Evolutionary conservation across 2,888 invertebrate species (phyloP).

Genomic region (Ommatoiulus sabulosus): DNA sequence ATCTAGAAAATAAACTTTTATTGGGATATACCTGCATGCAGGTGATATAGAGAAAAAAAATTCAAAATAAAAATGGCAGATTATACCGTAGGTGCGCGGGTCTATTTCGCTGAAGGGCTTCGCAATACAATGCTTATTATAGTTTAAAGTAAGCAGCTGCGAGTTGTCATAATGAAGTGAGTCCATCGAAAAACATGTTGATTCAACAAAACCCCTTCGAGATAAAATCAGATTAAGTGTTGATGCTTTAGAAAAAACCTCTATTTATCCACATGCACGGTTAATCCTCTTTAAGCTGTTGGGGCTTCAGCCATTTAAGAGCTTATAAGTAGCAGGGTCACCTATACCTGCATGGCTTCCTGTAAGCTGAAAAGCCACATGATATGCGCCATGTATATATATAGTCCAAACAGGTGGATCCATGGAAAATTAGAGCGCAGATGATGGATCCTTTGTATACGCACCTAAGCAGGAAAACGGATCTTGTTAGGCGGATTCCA

Average conservation of each 20-base stretch:
- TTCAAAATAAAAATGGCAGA: constrained; percentile 18
- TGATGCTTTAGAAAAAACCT: constrained; percentile 29
- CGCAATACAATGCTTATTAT: not conserved
- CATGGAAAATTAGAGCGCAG: not conserved
- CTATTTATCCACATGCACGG: not conserved
- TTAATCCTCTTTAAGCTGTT: constrained; percentile 24
- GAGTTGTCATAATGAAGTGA: constrained; percentile 1
- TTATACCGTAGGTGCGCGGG: not conserved
- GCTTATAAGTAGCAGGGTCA: constrained; percentile 36
- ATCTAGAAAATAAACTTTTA: not conserved
- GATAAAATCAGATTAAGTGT: constrained; percentile 43
- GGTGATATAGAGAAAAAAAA: not conserved
- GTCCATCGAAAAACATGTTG: constrained; percentile 17
- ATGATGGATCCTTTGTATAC: not conserved
- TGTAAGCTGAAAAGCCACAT: not conserved
- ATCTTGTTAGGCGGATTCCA: not conserved
- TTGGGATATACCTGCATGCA: not conserved
- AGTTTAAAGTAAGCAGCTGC: constrained; percentile 12
- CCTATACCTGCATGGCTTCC: not conserved
- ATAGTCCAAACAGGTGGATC: not conserved
- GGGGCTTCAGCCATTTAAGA: constrained; percentile 11
- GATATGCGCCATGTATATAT: not conserved
- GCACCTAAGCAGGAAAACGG: not conserved
- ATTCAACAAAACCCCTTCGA: constrained; percentile 8
- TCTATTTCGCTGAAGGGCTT: not conserved